phyloP scores from a whole-genome alignment of 2,113 vertebrate genomes.

The Carassius gibelio region DNA sequence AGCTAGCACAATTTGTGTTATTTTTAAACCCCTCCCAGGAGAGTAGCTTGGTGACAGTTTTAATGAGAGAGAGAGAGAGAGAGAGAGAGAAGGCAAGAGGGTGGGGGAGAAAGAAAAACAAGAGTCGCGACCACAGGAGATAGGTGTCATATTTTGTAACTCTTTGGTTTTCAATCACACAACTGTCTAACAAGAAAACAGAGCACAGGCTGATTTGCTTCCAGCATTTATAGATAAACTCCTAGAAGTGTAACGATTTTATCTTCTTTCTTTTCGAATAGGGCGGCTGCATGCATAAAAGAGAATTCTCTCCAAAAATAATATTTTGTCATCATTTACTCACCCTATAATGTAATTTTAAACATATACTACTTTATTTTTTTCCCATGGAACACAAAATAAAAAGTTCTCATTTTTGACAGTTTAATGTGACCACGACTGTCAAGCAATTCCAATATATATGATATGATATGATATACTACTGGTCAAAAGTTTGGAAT shows the following conservation, averaged over 20 bases:
- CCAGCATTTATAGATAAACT: slow-evolving; percentile 32
- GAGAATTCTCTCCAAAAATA: neutral
- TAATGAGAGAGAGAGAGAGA: slow-evolving; percentile 68
- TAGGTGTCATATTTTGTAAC: slow-evolving; percentile 36
- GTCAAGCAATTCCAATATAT: neutral
- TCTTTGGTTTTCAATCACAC: slow-evolving; percentile 44
- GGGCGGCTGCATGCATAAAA: neutral
- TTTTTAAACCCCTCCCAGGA: slow-evolving; percentile 71
- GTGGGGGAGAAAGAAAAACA: slow-evolving; percentile 13
- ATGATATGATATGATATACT: too few species aligned
- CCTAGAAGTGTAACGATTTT: slow-evolving; percentile 2
- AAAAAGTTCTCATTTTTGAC: neutral
- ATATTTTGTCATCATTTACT: neutral
- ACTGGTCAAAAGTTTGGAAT: too few species aligned
- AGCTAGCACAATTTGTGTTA: slow-evolving; percentile 60
- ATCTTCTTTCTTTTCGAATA: neutral
- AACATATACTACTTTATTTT: neutral
- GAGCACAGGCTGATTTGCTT: slow-evolving; percentile 21
- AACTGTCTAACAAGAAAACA: neutral
- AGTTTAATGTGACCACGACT: neutral
- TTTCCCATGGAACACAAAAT: neutral
- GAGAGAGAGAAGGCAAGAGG: slow-evolving; percentile 56
- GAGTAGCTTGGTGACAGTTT: slow-evolving; percentile 63
- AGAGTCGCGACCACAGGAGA: slow-evolving; percentile 24
- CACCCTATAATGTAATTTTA: neutral